Evolutionary conservation across 1,140 invertebrate genomes (phyloP), one percentile per base, ranked within the genome.

Genomic region (Oryzaephilus surinamensis): DNA sequence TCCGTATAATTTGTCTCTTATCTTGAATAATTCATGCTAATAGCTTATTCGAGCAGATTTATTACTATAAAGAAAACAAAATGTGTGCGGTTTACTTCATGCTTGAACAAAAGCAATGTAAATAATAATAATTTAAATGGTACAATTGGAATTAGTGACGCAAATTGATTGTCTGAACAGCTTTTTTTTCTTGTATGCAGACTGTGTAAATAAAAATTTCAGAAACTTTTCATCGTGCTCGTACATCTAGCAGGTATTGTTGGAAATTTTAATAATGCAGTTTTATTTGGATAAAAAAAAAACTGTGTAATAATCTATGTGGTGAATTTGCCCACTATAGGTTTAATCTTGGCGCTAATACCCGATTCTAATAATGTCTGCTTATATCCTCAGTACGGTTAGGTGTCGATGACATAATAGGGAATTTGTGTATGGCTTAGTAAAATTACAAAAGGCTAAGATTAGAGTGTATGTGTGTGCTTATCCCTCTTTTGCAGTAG

Each of bases 1-100:
- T 48, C 43, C 45, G 54, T 51, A 56, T 56, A 56, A 56, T 56
- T 56, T 56, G 54, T 56, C 54, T 46, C 54, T 56, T 56, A 54
- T 54, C 50, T 54, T 56, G 54, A 52, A 56, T 56, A 54, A 56
- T 56, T 56, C 52, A 56, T 56, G 30, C 36, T 29, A 38, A 38
- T 38, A 31, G 30, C 8, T 20, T 29, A 38, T 28, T 28, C 28
- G 18, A 11, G 11, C 10, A 38, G 16, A 26, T 16, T 16, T 36
- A 12, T 27, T 24, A 21, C 6, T n/a, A 14, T 12, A 19, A 33
- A 11, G 12, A 33, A 20, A 33, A 21, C 10, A 13, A 11, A 33
- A 33, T 21, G 11, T 29, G 10, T 29, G 28, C 10, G 12, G n/a
- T n/a, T n/a, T 13, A 29, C 28, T 29, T 15, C 14, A 15, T 16